These are phyloP conservation scores for Netelia virgata DNA, from an alignment of 2,888 invertebrate genomes.

Conservation along the genomic window DNA sequence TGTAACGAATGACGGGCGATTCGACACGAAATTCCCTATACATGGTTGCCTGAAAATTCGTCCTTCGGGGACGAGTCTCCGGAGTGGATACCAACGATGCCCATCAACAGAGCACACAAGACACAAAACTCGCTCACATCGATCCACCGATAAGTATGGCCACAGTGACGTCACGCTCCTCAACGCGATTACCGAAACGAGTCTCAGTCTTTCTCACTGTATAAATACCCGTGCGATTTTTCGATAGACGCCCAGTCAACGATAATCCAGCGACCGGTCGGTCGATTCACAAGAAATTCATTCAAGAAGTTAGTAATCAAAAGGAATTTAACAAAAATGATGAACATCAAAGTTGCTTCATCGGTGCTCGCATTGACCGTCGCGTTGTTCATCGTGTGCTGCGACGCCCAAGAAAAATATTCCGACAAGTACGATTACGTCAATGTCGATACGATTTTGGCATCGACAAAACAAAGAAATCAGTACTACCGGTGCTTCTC, in stretches of 20 bases:
- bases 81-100: background rate
- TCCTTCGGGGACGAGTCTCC: conserved; percentile 58
- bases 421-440: conserved; percentile 74
- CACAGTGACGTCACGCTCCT: conserved; percentile 51
- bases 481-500: conserved; percentile 76
- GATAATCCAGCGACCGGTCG: conserved; percentile 33
- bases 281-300: conserved; percentile 9
- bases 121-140: conserved; percentile 44
- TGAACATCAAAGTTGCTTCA: conserved; percentile 26
- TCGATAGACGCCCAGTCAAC: conserved; percentile 55
- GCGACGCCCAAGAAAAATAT: conserved; percentile 61
- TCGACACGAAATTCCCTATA: background rate
- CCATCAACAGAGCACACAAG: background rate
- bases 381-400: conserved; percentile 48
- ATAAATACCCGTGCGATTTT: conserved; percentile 60
- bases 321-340: conserved; percentile 26
- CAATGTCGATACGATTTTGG: conserved; percentile 75
- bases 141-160: conserved; percentile 28
- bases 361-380: conserved; percentile 37
- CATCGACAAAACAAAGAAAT: conserved; percentile 71
- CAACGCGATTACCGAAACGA: conserved; percentile 41
- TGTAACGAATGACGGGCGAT: background rate
- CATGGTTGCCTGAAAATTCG: conserved; percentile 39
- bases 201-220: conserved; percentile 19
- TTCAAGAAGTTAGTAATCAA: background rate